These are phyloP conservation scores for Oreochromis grahami DNA, from an alignment of 2,797 vertebrate genomes.

Conservation along the genomic window DNA sequence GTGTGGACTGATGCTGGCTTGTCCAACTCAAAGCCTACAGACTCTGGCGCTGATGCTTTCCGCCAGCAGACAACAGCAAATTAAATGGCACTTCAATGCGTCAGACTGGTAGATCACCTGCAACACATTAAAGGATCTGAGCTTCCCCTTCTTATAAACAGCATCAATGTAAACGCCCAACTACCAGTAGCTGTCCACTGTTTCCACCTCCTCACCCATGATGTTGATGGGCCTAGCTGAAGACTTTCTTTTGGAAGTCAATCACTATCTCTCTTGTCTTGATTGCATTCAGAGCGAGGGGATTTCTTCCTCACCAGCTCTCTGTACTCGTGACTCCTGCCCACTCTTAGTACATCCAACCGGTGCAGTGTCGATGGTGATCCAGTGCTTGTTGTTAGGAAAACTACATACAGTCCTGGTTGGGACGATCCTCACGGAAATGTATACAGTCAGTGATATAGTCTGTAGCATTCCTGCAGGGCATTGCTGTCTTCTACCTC, in stretches of 20 bases:
- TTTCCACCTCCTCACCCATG: neutral
- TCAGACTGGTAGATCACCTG: neutral
- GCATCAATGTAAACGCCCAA: neutral
- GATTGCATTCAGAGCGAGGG: neutral
- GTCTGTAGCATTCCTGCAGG: neutral
- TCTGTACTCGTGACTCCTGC: neutral
- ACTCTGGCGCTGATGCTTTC: neutral
- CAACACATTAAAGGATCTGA: neutral
- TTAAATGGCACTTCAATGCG: neutral
- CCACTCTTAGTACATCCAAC: neutral
- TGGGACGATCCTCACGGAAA: neutral
- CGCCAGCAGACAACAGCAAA: neutral
- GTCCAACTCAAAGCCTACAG: fast-evolving
- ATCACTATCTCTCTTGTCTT: neutral
- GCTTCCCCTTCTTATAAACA: neutral
- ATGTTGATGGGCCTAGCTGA: neutral
- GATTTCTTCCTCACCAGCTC: neutral
- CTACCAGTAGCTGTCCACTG: neutral
- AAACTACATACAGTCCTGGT: neutral
- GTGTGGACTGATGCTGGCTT: neutral
- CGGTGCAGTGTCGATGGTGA: neutral
- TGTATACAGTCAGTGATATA: neutral
- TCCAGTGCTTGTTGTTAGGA: neutral
- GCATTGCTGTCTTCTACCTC: neutral
- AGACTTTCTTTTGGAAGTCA: neutral